Evolutionary conservation across 2,888 invertebrate species (phyloP).

Genomic region (Plemyria rubiginata): DNA sequence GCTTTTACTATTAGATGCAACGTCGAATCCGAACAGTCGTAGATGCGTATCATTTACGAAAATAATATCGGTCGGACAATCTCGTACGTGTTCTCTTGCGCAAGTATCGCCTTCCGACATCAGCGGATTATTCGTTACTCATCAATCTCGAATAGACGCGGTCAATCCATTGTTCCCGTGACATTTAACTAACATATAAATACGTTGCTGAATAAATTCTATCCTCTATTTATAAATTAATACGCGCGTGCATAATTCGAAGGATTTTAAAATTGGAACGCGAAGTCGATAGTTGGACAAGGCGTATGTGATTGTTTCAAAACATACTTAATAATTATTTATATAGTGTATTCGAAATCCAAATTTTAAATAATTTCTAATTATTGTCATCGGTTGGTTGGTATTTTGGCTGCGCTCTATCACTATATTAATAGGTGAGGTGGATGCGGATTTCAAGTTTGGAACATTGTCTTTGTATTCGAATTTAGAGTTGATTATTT

Average conservation of each 20-base stretch:
- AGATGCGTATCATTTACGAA: slow-evolving; percentile 80
- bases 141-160: slow-evolving; percentile 81
- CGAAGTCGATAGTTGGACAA: slow-evolving; percentile 13
- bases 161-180: slow-evolving; percentile 80
- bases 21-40: slow-evolving; percentile 69
- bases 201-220: slow-evolving; percentile 71
- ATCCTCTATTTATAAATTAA: slow-evolving; percentile 68
- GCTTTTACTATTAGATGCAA: slow-evolving; percentile 76
- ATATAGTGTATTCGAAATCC: too few relatives aligned
- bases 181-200: slow-evolving; percentile 82
- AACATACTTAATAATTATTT: slow-evolving; percentile 21
- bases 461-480: slow-evolving; percentile 77
- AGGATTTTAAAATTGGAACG: slow-evolving; percentile 58
- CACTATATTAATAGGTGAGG: slow-evolving; percentile 63
- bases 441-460: slow-evolving; percentile 69
- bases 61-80: slow-evolving; percentile 76
- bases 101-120: slow-evolving; percentile 73
- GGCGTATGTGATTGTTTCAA: slow-evolving; percentile 46
- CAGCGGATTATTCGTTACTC: slow-evolving; percentile 76
- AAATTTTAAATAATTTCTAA: too few relatives aligned
- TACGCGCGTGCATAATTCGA: slow-evolving; percentile 58
- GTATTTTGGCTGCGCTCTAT: slow-evolving; percentile 78
- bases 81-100: slow-evolving; percentile 66
- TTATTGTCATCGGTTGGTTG: slow-evolving; percentile 51
- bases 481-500: slow-evolving; percentile 77